A percentile compares a stretch with the other conserved stretches of the same genome.
phyloP scores from a whole-genome alignment of 2,113 vertebrate genomes.

The Zosterops hypoxanthus region DNA sequence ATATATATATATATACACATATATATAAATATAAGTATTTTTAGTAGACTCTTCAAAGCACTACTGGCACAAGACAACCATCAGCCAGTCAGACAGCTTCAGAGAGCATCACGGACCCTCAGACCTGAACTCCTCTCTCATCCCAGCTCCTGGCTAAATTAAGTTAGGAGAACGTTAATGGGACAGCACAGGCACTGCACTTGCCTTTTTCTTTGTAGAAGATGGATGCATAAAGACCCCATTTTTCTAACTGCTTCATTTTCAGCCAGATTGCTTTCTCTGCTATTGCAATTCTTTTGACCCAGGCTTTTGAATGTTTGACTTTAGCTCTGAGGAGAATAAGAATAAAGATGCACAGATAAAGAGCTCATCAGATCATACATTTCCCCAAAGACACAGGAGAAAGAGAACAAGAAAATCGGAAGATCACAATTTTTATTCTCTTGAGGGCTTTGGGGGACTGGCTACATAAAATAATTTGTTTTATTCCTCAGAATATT shows the following conservation, averaged over 20 bases:
- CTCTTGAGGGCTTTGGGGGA: not conserved
- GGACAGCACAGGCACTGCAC: not conserved
- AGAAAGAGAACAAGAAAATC: not conserved
- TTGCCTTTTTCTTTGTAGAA: not conserved
- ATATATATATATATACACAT: too few species aligned
- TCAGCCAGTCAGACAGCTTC: not conserved
- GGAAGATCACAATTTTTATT: not conserved
- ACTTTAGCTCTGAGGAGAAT: not conserved
- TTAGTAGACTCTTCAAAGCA: not conserved
- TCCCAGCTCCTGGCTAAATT: not conserved
- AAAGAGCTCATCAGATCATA: not conserved
- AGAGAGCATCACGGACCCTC: not conserved
- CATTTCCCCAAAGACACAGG: not conserved
- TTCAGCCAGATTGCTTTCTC: constrained; percentile 9
- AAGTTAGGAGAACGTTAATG: not conserved
- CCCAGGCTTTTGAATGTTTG: not conserved
- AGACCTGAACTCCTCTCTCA: not conserved
- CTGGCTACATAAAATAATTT: not conserved
- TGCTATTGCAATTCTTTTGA: constrained; percentile 9
- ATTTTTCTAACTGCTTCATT: not conserved
- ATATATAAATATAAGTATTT: not conserved
- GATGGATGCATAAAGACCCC: not conserved
- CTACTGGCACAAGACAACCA: not conserved
- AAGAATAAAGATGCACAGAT: not conserved
- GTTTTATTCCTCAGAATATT: not conserved